Conservation (phyloP, 2,113 vertebrate genomes). For the Apistogramma diplotaenia region DNA sequence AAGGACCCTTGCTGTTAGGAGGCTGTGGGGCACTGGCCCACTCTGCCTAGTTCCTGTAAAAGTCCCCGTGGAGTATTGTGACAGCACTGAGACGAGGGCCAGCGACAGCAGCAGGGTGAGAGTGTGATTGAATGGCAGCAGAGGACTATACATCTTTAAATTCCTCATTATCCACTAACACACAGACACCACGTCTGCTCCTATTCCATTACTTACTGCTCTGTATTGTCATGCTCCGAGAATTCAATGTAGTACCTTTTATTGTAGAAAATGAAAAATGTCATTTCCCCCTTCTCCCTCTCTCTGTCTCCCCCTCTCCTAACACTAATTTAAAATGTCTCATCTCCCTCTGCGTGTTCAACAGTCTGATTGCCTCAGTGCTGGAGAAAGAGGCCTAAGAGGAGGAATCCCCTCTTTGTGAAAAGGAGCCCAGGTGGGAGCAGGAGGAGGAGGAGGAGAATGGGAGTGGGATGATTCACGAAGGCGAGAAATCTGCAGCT, state of each 20-base stretch:
- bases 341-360: slow-evolving; percentile 74
- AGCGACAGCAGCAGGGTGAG: slow-evolving; percentile 39
- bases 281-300: slow-evolving; percentile 59
- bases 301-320: slow-evolving; percentile 40
- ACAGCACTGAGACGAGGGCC: slow-evolving; percentile 39
- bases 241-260: slow-evolving; percentile 77
- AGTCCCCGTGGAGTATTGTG: slow-evolving; percentile 28
- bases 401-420: slow-evolving; percentile 74
- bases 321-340: slow-evolving; percentile 79
- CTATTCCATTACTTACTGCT: slow-evolving; percentile 72
- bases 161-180: slow-evolving; percentile 76
- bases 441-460: slow-evolving; percentile 42
- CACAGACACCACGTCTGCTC: slow-evolving; percentile 66
- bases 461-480: slow-evolving; percentile 62
- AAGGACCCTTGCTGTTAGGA: background rate
- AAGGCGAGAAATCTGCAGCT: slow-evolving; percentile 71
- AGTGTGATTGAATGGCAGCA: slow-evolving; percentile 61
- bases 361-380: slow-evolving; percentile 74
- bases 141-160: slow-evolving; percentile 62
- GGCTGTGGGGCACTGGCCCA: background rate
- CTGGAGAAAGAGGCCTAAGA: slow-evolving; percentile 72
- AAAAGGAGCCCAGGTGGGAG: slow-evolving; percentile 70
- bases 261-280: slow-evolving; percentile 77
- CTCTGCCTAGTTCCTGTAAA: background rate
- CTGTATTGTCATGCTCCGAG: slow-evolving; percentile 73